Base-by-base conservation (phyloP, 2,797 vertebrate genomes). In the Galaxias olidus region DNA sequence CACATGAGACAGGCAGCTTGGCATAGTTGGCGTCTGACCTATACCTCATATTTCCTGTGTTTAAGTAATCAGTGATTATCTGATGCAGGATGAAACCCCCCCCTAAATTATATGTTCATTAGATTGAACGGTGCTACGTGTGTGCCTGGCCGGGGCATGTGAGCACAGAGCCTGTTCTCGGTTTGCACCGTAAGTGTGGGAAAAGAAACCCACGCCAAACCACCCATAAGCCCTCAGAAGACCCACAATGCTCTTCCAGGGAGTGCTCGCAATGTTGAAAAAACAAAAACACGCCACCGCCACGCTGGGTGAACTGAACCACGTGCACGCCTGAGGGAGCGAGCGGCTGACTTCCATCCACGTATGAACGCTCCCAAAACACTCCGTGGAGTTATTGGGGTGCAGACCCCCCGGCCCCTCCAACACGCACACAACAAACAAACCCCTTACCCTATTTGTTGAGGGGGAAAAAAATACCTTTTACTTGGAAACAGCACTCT, bases 1-100 rank as follows among this genome's bases (percentile, higher is more conserved):
- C 30, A 30, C 30, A 6, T 30, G 30, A 30, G 30, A 30, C 2
- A 30, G 30, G 30, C 30, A 30, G 30, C 83, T 85, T 89, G 75
- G 85, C 76, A 74, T 58, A 50, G 71, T 82, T 76, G 84, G 71
- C 45, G 65, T 78, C 86, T 88, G 84, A 90, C 84, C 86, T 78
- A 81, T 84, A 82, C 80, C 76, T 72, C 71, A 76, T 86, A 85
- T 89, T 89, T 88, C 85, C 87, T 86, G 84, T 82, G 82, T 87
- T 90, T 83, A 85, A 89, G 81, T 79, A 91, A 92, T 93, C 84
- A 91, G 81, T 58, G 78, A 83, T 90, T 92, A 92, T 92, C 90
- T 87, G 90, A 93, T 91, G 87, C 64, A 69, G 82, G 65, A 83
- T 80, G 75, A 77, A 79, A 85, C 82, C 48, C 63, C 51, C 19